Base-by-base conservation (phyloP, 2,113 vertebrate genomes). In the Tetraodon nigroviridis region DNA sequence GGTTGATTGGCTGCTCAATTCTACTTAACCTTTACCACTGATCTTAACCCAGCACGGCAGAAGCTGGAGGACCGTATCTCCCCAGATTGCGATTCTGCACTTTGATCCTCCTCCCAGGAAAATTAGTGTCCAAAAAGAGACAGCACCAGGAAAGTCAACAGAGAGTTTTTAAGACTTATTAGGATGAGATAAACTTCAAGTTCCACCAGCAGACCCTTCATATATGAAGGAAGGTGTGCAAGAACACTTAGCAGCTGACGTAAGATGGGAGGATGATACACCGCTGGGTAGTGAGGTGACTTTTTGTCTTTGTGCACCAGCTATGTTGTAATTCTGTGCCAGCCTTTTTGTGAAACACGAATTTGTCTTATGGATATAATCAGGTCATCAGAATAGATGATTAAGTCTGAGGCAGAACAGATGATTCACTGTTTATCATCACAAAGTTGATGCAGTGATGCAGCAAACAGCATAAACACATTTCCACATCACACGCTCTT, bases 121-220 rank as follows among this genome's bases (percentile, higher is more conserved):
- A 47, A 58, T 54, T 51, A 37, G 32, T 59, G 54, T 74, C 58
- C 65, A 81, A 61, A 71, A 51, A 49, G 53, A 73, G 50, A 62
- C 32, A 4, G 50, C 50, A 67, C 61, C 64, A 73, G 60, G 64
- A 67, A 83, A 81, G 81, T 82, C 73, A 66, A 52, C 15, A 10
- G 65, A 58, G 61, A 61, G 50, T 42, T 59, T 42, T 59, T 27
- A 60, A 64, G 67, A 55, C 59, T 44, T 71, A 67, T 64, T 45
- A 67, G 45, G 60, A 29, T 51, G 69, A 76, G 81, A 84, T 74
- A 69, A 65, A 78, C 65, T 58, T 29, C 49, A 47, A 52, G 19
- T 51, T 24, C 4, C 54, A 45, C 63, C 53, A 60, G 20, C 11
- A 55, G 22, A 73, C 64, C 24, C n/a, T 37, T 37, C 32, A 37